Percentiles rank a stretch among this genome's conserved stretches.
These are phyloP conservation scores for Micronisus gabar DNA, from an alignment of 2,113 vertebrate species.

Conservation along the genomic window DNA sequence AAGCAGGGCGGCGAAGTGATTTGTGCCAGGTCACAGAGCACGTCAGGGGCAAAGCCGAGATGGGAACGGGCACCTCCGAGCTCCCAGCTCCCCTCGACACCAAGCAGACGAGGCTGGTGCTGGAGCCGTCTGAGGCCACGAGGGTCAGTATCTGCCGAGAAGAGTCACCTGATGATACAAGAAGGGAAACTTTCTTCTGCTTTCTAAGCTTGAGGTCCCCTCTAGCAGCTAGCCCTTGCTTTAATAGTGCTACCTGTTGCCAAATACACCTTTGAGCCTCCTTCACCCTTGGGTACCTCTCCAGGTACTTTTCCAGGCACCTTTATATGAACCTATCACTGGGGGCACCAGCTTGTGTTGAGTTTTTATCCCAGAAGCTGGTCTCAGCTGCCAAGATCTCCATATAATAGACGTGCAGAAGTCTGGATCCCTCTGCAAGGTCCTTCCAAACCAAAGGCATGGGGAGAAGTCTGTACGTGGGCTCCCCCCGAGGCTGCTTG, in stretches of 20 bases:
- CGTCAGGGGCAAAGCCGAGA: neutral
- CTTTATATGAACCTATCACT: neutral
- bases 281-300: neutral
- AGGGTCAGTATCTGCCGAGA: neutral
- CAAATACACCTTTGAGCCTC: neutral
- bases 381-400: neutral
- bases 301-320: neutral
- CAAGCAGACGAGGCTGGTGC: neutral
- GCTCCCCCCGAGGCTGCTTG: neutral
- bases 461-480: neutral
- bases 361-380: neutral
- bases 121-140: neutral
- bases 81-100: neutral
- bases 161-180: neutral
- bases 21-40: constrained; percentile 34
- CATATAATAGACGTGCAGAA: neutral
- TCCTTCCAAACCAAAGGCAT: neutral
- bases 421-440: neutral
- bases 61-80: neutral
- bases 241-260: neutral
- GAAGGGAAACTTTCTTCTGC: neutral
- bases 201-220: neutral
- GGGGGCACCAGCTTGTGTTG: neutral
- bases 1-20: neutral
- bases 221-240: neutral